Base-by-base conservation (phyloP, 2,797 vertebrate genomes). In the Anguilla obscura region DNA sequence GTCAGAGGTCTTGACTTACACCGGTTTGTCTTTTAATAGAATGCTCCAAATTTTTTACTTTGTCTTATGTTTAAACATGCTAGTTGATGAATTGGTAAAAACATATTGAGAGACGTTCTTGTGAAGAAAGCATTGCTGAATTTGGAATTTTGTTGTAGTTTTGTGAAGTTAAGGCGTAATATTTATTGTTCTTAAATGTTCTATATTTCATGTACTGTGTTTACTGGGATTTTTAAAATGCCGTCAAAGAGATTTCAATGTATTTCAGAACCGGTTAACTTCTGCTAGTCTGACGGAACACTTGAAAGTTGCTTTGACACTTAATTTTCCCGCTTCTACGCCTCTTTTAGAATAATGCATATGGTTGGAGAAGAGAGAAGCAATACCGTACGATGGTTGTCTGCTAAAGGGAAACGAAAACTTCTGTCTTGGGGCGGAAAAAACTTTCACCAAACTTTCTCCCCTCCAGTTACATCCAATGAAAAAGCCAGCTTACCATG, bases 381-480 rank as follows among this genome's bases (percentile, higher is more conserved):
- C 45, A 87, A 80, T 50, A 6, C 16, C 27, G 54, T 60, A 52
- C 56, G 18, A 48, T 36, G 10, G 16, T 18, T 79, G 21, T 86
- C 86, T 54, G 79, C 79, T 86, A 80, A 52, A 82, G 80, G n/a
- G 45, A 60, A 82, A 58, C 9, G 45, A 85, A 50, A 74, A 69
- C 24, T 63, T 1, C 7, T 85, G 66, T 84, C 52, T 84, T 71
- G 93, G 93, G 94, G 93, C 93, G 89, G 27, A 69, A 94, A 52
- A 56, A 95, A 95, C 92, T 92, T 95, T 94, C 93, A 91, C 85
- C 90, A 84, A 90, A 92, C 88, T 92, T 92, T 89, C 88, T 91
- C 92, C 89, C 91, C 92, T 76, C 89, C 87, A 48, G 21, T 74
- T 56, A 24, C 87, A 86, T 87, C 95, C 96, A 95, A 94, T 95